phyloP scores from a whole-genome alignment of 1,140 invertebrate genomes.

The Trichomalopsis sarcophagae region DNA sequence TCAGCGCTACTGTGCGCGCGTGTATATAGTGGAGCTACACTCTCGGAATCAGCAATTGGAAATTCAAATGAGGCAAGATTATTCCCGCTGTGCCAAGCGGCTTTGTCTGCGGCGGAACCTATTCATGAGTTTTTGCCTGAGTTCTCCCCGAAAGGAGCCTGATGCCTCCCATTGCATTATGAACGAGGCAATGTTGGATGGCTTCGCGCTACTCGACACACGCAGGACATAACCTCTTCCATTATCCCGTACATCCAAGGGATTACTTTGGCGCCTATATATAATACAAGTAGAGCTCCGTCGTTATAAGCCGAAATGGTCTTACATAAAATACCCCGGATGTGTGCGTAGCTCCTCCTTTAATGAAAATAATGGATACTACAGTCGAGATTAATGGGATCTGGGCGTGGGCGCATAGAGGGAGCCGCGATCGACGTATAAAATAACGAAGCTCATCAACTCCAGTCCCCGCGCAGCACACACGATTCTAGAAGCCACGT shows the following conservation, averaged over 20 bases:
- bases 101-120: neutral
- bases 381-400: neutral
- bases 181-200: no score
- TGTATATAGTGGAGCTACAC: neutral
- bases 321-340: no score
- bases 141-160: no score
- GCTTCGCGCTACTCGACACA: no score
- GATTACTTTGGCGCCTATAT: no score
- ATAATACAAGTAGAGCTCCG: no score
- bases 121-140: neutral
- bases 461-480: neutral
- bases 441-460: neutral
- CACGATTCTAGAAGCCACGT: no score
- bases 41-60: neutral
- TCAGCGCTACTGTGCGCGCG: no score
- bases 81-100: neutral
- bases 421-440: neutral
- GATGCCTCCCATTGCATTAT: no score
- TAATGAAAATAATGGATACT: neutral
- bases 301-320: no score
- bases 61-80: slow-evolving; percentile 1
- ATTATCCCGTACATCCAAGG: no score
- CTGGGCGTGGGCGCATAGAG: neutral
- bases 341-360: neutral
- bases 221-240: no score